Percentiles rank a stretch among this genome's conserved stretches.
Evolutionary conservation across 2,888 invertebrate species (phyloP).

Genomic region (Crioceris asparagi): DNA sequence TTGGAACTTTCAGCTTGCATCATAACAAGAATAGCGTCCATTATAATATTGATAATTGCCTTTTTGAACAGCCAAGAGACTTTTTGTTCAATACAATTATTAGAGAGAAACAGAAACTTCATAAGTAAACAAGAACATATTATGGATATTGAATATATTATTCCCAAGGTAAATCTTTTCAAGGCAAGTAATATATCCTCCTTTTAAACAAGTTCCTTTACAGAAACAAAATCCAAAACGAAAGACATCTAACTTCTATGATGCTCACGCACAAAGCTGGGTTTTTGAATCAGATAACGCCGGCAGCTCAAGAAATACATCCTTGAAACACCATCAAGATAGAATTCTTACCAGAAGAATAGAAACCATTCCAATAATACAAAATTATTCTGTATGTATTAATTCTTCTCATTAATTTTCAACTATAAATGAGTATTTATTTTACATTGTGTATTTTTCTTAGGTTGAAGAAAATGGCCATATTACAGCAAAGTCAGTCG

Average conservation of each 20-base stretch:
- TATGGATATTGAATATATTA: constrained; percentile 44
- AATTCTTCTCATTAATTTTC: too few species aligned
- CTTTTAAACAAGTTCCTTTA: constrained; percentile 11
- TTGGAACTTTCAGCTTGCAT: constrained; percentile 42
- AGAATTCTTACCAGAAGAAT: constrained; percentile 21
- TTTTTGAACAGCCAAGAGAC: constrained; percentile 42
- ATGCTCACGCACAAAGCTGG: constrained; percentile 43
- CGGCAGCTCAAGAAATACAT: constrained; percentile 25
- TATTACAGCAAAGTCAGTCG: constrained; percentile 36
- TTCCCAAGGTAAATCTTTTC: constrained; percentile 39
- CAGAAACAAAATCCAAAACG: constrained; percentile 37
- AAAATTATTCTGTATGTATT: too few species aligned
- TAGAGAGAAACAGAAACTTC: constrained; percentile 15
- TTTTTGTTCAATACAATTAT: constrained; percentile 40
- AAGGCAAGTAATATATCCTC: too few species aligned
- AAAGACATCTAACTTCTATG: constrained; percentile 31
- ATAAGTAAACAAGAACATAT: constrained; percentile 38
- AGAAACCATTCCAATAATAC: too few species aligned
- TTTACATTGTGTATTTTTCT: constrained; percentile 6
- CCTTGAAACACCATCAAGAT: constrained; percentile 25
- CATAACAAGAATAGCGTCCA: constrained; percentile 39
- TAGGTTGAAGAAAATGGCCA: constrained; percentile 23
- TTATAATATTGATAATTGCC: constrained; percentile 36
- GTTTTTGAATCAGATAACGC: constrained; percentile 39
- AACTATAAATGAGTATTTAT: constrained; percentile 5